Evolutionary conservation across 1,140 invertebrate genomes (phyloP), one percentile per base, ranked within the genome.

Genomic region (Magallana ariakensis): DNA sequence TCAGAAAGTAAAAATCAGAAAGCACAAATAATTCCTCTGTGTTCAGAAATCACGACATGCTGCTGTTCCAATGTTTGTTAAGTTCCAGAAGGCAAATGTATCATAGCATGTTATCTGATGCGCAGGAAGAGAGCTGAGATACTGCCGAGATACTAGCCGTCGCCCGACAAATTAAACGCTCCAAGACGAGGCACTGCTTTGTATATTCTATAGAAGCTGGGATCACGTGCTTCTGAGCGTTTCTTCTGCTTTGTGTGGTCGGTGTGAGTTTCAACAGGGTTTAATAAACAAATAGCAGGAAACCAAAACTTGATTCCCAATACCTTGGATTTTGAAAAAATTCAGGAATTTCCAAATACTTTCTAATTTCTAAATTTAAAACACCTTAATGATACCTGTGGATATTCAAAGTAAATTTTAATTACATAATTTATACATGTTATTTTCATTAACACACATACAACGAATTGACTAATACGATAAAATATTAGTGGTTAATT

Each of bases 51-150:
- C 66, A 75, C 66, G 16, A 62, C 58, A 62, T 62, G 19, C 19
- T 62, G 58, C 19, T 19, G 16, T 62, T 16, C 13, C 16, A n/a
- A n/a, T 62, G 13, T 75, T 13, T 26, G 66, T 33, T 33, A 22
- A 19, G 13, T 75, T 75, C 66, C 66, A 33, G 66, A 75, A 75
- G 22, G 66, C 66, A 33, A 60, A 26, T 75, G 22, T 75, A 75
- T 75, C 66, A 75, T 75, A 33, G 66, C 33, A 22, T 33, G 66
- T 75, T 75, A 75, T 75, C 66, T 75, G 66, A 75, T 75, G 66
- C 66, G 66, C 66, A 26, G 22, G 66, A 75, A 26, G 66, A 75
- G 66, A 75, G 66, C 66, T 75, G 22, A 75, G 66, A 75, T 75
- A 75, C 66, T 26, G 33, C 19, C 66, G 22, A 75, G 66, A 75